Conservation (phyloP, 1,140 invertebrate genomes). For the Cryptotermes secundus region DNA sequence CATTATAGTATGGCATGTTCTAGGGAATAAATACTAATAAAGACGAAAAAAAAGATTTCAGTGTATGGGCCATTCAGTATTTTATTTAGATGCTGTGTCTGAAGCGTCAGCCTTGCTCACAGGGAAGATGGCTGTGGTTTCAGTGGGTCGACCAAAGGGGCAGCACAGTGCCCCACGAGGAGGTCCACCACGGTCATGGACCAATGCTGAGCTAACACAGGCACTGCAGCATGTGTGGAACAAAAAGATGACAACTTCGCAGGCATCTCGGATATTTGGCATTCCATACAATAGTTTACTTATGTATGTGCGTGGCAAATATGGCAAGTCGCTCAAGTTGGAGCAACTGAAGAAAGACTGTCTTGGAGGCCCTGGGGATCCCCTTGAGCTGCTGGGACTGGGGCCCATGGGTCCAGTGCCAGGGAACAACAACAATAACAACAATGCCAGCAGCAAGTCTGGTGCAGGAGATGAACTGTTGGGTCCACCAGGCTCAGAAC, state of each 20-base stretch:
- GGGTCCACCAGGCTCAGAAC: conserved; percentile 29
- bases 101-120: not conserved
- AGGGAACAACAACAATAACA: conserved; percentile 70
- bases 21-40: too few relatives aligned
- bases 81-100: not conserved
- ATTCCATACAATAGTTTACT: conserved; percentile 88
- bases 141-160: conserved; percentile 73
- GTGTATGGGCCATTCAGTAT: too few relatives aligned
- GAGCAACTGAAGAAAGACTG: conserved; percentile 85
- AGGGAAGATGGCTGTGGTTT: conserved; percentile 37
- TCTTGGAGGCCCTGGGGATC: conserved; percentile 62
- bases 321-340: conserved; percentile 84
- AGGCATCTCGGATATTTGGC: conserved; percentile 83
- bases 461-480: conserved; percentile 27
- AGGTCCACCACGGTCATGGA: conserved; percentile 85
- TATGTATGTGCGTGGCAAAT: conserved; percentile 91
- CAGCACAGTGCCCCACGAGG: conserved; percentile 86
- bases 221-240: conserved; percentile 89
- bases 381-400: conserved; percentile 66
- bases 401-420: conserved; percentile 45
- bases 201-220: conserved; percentile 84
- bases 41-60: too few relatives aligned
- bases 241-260: conserved; percentile 92
- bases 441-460: conserved; percentile 56
- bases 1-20: too few relatives aligned